Base-by-base conservation (phyloP, 2,888 invertebrate genomes). In the Rotaria macrura region DNA sequence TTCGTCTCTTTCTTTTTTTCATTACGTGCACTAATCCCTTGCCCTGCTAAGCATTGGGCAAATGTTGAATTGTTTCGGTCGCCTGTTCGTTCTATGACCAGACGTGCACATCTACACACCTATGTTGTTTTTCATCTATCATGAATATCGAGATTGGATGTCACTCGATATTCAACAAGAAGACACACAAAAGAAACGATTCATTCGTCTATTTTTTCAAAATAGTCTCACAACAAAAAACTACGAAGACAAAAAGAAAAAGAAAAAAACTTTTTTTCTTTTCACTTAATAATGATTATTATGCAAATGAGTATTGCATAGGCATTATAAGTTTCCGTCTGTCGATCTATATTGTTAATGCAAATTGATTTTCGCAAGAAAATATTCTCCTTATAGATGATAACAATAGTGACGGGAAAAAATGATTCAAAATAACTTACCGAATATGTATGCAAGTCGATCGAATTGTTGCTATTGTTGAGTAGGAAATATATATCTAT, bases 21-120 rank as follows among this genome's bases (percentile, higher is more conserved):
- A 65, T 65, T 65, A 65, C 65, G 34, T 65, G 34, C 65, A 65
- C 65, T 65, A 65, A 65, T 65, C 65, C 65, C 65, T 65, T 65
- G 65, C 65, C 65, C 65, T 65, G 65, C 65, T 65, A 65, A 65
- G 65, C 65, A 65, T 65, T 65, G 65, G 65, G 65, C 65, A 65
- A 65, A 65, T 65, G 65, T 65, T 65, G 65, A 65, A 65, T 65
- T 34, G 65, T 65, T 65, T 65, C 65, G 65, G 65, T 34, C 65
- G 65, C 65, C 29, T 57, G n/a, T 65, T 65, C 65, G 65, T 65
- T 65, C 65, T 65, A 65, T 65, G 65, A 65, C 65, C 65, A 65
- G 65, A 65, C 65, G 65, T 65, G 65, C 34, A 65, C 65, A 65
- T 34, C 65, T 65, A 65, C 65, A 65, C 65, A 65, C 65, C 65